Evolutionary conservation across 2,888 invertebrate species (phyloP), one percentile per base, ranked within the genome.

Genomic region (Megaustenia siamemsis): DNA sequence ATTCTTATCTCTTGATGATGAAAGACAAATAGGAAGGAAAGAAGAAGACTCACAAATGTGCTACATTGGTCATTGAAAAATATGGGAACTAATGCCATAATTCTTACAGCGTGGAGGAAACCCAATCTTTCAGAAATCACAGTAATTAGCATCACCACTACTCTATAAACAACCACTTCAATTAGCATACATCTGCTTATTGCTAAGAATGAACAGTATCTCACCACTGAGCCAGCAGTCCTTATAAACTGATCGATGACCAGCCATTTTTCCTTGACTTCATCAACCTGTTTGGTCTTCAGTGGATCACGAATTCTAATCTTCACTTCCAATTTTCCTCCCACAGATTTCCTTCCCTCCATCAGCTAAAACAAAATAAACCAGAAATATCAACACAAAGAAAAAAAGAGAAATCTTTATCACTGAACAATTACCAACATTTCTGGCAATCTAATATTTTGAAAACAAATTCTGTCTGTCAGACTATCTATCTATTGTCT

Each of bases 231-330:
- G 28, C 87, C 89, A 18, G 89, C 78, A 24, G 91, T 91, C 79
- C 90, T 89, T 28, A 92, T 88, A 81, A 92, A 92, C 87, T 92
- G 91, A 83, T 94, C 97, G 86, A 99, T 96, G 80, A 97, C 95
- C 21, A 99, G 96, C 99, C 99, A 99, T 93, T 97, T 97, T 93
- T 98, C 98, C 85, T 96, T 96, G 45, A 97, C 95, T 93, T 97
- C 96, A 92, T 97, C 97, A 12, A 98, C 96, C 94, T 98, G 97
- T 91, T 97, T 97, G n/a, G 96, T 96, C 60, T 97, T 94, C 78
- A 99, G 91, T 0, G 99, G 98, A 92, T 98, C 97, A 84, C 98
- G 95, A 35, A 98, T 95, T 83, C 98, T 96, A 78, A 98, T 94
- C 94, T 97, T 97, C 0, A 98, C 95, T 94, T 99, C 99, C 85